Percentiles rank a stretch among this genome's conserved stretches.
These are phyloP conservation scores for Archegozetes longisetosus DNA, from an alignment of 1,140 invertebrate genomes.

Conservation along the genomic window DNA sequence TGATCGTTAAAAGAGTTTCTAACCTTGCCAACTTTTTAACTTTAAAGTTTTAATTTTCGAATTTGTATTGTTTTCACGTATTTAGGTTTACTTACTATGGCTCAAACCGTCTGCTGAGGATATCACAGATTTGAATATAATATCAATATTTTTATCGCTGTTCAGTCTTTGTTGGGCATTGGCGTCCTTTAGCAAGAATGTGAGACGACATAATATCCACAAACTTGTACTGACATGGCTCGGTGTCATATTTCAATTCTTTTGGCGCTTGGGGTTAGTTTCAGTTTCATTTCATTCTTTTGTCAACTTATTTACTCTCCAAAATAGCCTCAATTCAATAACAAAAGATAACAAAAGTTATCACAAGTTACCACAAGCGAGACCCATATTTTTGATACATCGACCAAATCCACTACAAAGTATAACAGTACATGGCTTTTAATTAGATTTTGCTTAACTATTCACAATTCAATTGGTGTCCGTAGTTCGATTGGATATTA, in stretches of 20 bases:
- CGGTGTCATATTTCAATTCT: slow-evolving; percentile 64
- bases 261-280: slow-evolving; percentile 43
- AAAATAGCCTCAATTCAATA: too few species aligned
- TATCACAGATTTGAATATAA: slow-evolving; percentile 55
- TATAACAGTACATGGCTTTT: too few species aligned
- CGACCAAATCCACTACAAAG: too few species aligned
- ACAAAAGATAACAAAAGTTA: too few species aligned
- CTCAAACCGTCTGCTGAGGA: slow-evolving; percentile 32
- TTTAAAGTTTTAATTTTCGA: too few species aligned
- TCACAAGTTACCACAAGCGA: too few species aligned
- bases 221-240: slow-evolving; percentile 69
- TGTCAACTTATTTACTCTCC: background rate
- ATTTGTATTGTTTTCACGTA: background rate
- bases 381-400: too few species aligned
- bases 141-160: slow-evolving; percentile 60
- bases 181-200: slow-evolving; percentile 73
- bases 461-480: too few species aligned
- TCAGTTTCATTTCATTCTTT: background rate
- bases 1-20: background rate
- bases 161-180: slow-evolving; percentile 77
- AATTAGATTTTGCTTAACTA: too few species aligned
- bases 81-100: slow-evolving; percentile 43
- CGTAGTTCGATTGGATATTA: too few species aligned
- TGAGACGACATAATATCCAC: slow-evolving; percentile 59
- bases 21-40: too few species aligned